Evolutionary conservation across 2,113 vertebrate species (phyloP), one percentile per base, ranked within the genome.

Genomic region (Tachysurus vachellii): DNA sequence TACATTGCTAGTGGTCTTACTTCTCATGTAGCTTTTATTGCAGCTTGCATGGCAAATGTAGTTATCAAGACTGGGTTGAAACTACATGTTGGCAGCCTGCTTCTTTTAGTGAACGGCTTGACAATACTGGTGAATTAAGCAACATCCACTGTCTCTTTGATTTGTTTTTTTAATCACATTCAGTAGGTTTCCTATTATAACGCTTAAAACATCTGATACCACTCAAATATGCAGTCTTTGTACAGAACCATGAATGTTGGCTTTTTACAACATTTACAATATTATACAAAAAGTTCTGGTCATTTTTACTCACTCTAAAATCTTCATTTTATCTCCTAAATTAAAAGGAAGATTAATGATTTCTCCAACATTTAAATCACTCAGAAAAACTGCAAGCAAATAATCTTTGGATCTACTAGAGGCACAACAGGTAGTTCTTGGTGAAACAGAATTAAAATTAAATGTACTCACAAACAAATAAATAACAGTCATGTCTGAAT

Each of bases 351-450:
- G 0, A 86, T 61, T 57, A 11, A 13, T 8, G 9, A 54, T 81
- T 86, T 71, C 53, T 42, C 66, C 19, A 50, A 47, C 16, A 1
- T 16, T 57, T 26, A 31, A 54, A 59, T 28, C 54, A 57, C 70
- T 76, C 28, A 26, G 21, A 19, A 84, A 89, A 83, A 80, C 42
- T 42, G 16, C 17, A 84, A 28, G 84, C 42, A 73, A 71, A 71
- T 84, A 56, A 57, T 88, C 89, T 92, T 92, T 91, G 89, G 86
- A 81, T 68, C 85, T 82, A 71, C 80, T 77, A 85, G 73, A 92
- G 90, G 92, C 91, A 91, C 91, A 87, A 88, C n/a, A 91, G 87
- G 90, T 87, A 84, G 82, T 83, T 42, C 87, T 81, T 85, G 54
- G 23, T 82, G 42, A 66, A 85, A 17, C 79, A 88, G 50, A 28